Evolutionary conservation across 2,888 invertebrate genomes (phyloP), one percentile per base, ranked within the genome.

Genomic region (Caenorhabditis afra): DNA sequence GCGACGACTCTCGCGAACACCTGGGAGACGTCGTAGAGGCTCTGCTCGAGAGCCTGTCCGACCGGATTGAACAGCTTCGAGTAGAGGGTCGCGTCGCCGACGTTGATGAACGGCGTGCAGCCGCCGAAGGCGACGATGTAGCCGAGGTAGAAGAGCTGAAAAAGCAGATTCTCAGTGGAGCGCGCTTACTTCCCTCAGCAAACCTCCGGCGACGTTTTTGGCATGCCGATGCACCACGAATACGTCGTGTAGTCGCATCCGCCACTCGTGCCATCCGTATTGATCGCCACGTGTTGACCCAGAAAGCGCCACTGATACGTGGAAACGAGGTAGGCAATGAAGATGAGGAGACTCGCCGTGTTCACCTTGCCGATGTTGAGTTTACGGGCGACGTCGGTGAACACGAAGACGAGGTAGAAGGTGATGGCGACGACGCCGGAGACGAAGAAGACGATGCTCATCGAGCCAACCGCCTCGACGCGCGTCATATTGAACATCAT

Each of bases 221-320:
- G 58, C 14, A 76, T n/a, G 4, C 37, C 41, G 3, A 55, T 3
- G 29, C 76, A 76, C 76, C 76, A 76, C 2, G 62, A 55, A 53
- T 70, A 67, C 3, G 39, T 44, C 1, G 57, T 52, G 58, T 49
- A 68, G 52, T 76, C 76, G 39, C 76, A 76, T 41, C 76, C 76
- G 16, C 76, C 76, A 11, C 49, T 14, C 8, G 58, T 35, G 20
- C 68, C 68, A 52, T 70, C 47, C 50, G 50, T 64, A 39, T 64
- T 76, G 22, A 62, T 45, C 14, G 18, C 47, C 14, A 76, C 76
- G 18, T 67, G 22, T 4, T 57, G 50, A 0, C 41, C 18, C 8
- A 77, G 29, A 22, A 61, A 77, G 10, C 20, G 29, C 77, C 77
- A 77, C 52, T 77, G 77, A 61, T 77, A 77, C n/a, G 77, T 77